Conservation (phyloP, 2,888 invertebrate species). For the Sminthurinus aureus region DNA sequence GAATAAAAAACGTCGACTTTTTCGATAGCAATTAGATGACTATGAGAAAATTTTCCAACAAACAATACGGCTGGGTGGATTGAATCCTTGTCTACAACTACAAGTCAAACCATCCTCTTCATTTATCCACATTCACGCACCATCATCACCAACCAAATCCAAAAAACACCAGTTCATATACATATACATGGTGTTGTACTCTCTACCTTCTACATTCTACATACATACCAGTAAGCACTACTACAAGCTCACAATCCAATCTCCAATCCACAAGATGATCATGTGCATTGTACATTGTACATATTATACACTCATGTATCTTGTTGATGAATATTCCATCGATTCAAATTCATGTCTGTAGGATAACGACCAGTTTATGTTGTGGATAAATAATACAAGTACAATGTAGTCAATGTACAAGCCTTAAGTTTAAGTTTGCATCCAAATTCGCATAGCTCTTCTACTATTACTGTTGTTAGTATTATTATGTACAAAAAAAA, state of each 20-base stretch:
- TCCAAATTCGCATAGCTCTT: background rate
- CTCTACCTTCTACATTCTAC: background rate
- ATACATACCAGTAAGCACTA: background rate
- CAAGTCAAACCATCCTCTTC: background rate
- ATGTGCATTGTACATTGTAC: too few species aligned
- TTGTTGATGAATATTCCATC: background rate
- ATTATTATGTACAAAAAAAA: too few species aligned
- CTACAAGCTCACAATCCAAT: too few species aligned
- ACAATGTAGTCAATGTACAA: background rate
- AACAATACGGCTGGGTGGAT: constrained; percentile 49
- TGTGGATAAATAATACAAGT: background rate
- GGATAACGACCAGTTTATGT: background rate
- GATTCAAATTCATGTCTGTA: background rate
- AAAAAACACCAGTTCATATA: background rate
- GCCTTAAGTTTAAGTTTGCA: background rate
- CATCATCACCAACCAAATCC: constrained; percentile 8
- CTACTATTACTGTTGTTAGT: background rate
- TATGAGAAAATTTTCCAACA: constrained; percentile 53
- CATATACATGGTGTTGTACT: background rate
- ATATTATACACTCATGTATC: too few species aligned
- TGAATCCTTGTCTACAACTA: constrained; percentile 27
- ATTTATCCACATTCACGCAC: constrained; percentile 7
- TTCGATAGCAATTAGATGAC: constrained; percentile 54
- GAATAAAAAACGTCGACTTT: constrained; percentile 51
- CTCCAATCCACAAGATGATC: too few species aligned